Evolutionary conservation across 2,113 vertebrate genomes (phyloP).

Genomic region (Pedionomus torquatus): DNA sequence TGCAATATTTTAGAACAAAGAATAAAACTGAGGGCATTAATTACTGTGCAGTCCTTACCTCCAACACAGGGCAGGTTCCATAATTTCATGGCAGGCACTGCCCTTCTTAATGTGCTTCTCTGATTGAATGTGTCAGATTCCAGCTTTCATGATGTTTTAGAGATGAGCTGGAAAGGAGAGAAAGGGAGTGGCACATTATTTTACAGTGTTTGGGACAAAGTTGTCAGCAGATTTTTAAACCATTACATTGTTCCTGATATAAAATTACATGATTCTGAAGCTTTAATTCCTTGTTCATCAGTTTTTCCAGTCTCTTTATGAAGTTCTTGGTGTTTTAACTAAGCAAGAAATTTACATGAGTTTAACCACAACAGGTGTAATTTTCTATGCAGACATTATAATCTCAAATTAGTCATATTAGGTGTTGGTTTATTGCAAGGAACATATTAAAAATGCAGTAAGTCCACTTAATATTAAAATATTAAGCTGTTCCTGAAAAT

Average conservation of each 20-base stretch:
- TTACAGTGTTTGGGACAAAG: background rate
- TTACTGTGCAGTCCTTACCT: background rate
- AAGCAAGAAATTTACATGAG: background rate
- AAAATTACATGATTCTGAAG: background rate
- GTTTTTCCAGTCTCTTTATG: background rate
- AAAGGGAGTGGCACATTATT: background rate
- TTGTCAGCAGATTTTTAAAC: conserved; percentile 14
- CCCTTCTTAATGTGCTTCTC: background rate
- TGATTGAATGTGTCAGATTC: background rate
- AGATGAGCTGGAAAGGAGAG: background rate
- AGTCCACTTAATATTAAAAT: background rate
- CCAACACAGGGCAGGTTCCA: background rate
- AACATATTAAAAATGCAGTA: background rate
- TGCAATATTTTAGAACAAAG: background rate
- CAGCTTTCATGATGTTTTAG: background rate
- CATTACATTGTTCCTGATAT: background rate
- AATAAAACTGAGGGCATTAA: background rate
- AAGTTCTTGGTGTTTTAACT: background rate
- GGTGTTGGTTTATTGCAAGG: background rate
- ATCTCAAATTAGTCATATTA: background rate
- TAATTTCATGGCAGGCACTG: background rate
- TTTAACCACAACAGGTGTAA: background rate
- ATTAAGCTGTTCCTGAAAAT: background rate
- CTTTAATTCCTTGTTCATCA: background rate
- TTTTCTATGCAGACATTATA: background rate